Percentiles rank a stretch among this genome's conserved stretches.
These are phyloP conservation scores for Dendronephthya gigantea DNA, from an alignment of 64 coral and sea anemone species.

Conservation along the genomic window DNA sequence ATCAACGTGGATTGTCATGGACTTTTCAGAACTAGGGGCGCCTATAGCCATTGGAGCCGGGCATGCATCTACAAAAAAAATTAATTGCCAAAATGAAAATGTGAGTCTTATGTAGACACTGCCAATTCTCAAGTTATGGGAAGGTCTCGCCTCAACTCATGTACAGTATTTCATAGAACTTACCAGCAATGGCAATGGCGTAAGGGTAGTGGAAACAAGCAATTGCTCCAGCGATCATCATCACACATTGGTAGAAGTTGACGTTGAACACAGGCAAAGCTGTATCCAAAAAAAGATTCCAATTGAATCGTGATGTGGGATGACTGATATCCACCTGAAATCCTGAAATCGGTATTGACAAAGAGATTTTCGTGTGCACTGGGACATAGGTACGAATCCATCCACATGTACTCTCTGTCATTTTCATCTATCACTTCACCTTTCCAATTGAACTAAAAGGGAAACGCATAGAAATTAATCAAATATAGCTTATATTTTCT, in stretches of 20 bases:
- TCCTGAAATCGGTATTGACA: constrained; percentile 11
- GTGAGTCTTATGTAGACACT: too few relatives aligned
- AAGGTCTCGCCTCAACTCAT: too few relatives aligned
- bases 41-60: constrained; percentile 36
- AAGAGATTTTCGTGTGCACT: not conserved
- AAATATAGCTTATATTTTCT: too few relatives aligned
- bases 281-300: constrained; percentile 8
- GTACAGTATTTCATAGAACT: too few relatives aligned
- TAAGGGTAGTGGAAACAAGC: constrained; percentile 39
- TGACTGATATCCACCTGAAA: not conserved
- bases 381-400: not conserved
- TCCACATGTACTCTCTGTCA: constrained; percentile 6
- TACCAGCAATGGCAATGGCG: constrained; percentile 26
- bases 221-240: constrained; percentile 37
- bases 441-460: constrained; percentile 25
- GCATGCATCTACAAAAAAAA: constrained; percentile 19
- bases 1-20: constrained; percentile 20
- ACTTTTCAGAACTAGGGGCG: constrained; percentile 10
- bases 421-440: constrained; percentile 9
- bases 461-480: not conserved
- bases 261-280: constrained; percentile 24
- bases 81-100: not conserved
- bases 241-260: constrained; percentile 18
- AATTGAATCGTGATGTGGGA: too few relatives aligned
- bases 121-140: too few relatives aligned